phyloP scores from a whole-genome alignment of 2,113 vertebrate species.

The Arvicanthis niloticus region DNA sequence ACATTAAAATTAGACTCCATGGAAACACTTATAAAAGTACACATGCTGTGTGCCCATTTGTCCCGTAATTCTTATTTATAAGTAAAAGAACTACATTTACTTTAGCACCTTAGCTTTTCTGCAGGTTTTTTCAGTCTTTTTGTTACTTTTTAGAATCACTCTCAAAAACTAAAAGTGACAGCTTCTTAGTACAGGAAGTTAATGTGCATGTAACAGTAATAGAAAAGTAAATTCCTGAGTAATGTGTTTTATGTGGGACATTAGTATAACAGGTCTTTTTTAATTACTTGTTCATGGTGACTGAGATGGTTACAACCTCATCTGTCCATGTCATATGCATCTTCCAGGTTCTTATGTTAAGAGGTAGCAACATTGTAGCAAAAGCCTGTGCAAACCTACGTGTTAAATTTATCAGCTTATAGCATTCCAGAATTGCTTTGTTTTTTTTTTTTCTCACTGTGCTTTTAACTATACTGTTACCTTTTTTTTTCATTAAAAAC shows the following conservation, averaged over 20 bases:
- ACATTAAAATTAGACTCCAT: slow-evolving; percentile 31
- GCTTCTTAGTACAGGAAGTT: neutral
- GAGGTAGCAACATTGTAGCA: neutral
- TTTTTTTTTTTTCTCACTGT: neutral
- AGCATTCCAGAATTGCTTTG: neutral
- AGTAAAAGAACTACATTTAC: slow-evolving; percentile 53
- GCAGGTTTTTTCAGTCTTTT: slow-evolving; percentile 4
- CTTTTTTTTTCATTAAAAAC: neutral
- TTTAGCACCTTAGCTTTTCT: slow-evolving; percentile 61
- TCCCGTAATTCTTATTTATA: slow-evolving; percentile 51
- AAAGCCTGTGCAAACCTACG: neutral
- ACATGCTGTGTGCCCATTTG: slow-evolving; percentile 44
- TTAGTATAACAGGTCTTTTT: neutral
- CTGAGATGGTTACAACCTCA: neutral
- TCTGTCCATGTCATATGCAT: neutral
- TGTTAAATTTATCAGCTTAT: neutral
- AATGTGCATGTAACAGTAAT: neutral
- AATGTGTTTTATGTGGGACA: neutral
- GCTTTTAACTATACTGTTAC: neutral
- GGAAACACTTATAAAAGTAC: slow-evolving; percentile 40
- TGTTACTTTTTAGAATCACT: slow-evolving; percentile 2
- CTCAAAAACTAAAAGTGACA: slow-evolving; percentile 51
- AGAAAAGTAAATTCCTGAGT: slow-evolving; percentile 9
- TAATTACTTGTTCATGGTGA: neutral
- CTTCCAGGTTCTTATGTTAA: slow-evolving; percentile 44